Base-by-base conservation (phyloP, 2,888 invertebrate species). In the Pristionchus japonicus region DNA sequence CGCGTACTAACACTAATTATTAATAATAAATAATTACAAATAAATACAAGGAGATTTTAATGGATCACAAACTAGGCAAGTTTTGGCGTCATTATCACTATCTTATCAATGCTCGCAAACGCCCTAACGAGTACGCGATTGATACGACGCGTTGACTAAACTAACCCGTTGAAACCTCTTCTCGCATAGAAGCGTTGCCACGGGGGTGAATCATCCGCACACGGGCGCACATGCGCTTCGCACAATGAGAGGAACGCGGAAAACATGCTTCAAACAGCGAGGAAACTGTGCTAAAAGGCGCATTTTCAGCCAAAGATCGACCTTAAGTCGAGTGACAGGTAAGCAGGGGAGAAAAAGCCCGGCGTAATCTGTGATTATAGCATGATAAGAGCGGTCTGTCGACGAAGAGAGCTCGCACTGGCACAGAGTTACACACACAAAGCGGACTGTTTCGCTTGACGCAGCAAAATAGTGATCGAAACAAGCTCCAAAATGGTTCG, bases 371-470 rank as follows among this genome's bases (percentile, higher is more conserved):
- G 43, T 77, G 77, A 77, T 77, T 77, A 77, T 77, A n/a, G 77
- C 43, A n/a, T 9, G 77, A 77, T 77, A 77, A 77, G 77, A 77
- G 40, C 70, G n/a, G 57, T 57, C 37, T 74, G 70, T 74, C 70
- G 70, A 74, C 43, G 77, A 43, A 23, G 37, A 23, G 11, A 37
- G 37, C 20, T 9, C 43, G 43, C 43, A 11, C 43, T n/a, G 2
- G 77, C 77, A 43, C 43, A 77, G 15, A 43, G 77, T 77, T 77
- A 27, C 43, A 27, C 43, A 74, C 34, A 74, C 70, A 70, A 37
- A 11, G 37, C 3, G 70, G 13, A n/a, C 6, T 11, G 70, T 27
- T 40, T 27, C 77, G 77, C 43, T 43, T n/a, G 20, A 27, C 43
- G 47, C 23, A 40, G 77, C 23, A 43, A 77, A 77, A 43, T 23